Evolutionary conservation across 2,888 invertebrate species (phyloP).

Genomic region (Parthenolecanium corni): DNA sequence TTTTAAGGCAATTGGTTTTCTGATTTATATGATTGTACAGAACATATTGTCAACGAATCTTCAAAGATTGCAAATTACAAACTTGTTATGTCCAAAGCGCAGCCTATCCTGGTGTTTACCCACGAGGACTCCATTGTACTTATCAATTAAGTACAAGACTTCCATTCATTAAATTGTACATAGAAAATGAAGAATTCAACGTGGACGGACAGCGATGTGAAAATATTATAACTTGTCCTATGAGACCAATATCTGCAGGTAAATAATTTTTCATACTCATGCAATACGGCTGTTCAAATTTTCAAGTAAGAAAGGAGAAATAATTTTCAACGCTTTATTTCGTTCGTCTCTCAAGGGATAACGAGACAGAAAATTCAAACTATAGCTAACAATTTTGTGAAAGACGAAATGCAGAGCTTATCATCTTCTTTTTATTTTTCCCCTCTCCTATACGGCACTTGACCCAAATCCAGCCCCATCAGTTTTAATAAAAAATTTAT

Average conservation of each 20-base stretch:
- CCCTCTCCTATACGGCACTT: too few relatives aligned
- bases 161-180: conserved; percentile 62
- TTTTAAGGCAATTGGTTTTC: background rate
- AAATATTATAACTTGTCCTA: conserved; percentile 89
- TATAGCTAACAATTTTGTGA: too few relatives aligned
- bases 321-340: too few relatives aligned
- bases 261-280: conserved; percentile 32
- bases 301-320: background rate
- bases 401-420: too few relatives aligned
- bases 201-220: conserved; percentile 88
- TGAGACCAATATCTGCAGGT: conserved; percentile 79
- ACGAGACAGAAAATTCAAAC: too few relatives aligned
- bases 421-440: too few relatives aligned
- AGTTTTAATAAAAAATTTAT: too few relatives aligned
- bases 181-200: conserved; percentile 87
- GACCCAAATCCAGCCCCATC: too few relatives aligned
- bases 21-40: conserved; percentile 41
- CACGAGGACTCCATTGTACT: conserved; percentile 78
- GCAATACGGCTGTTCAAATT: background rate
- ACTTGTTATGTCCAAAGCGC: conserved; percentile 90
- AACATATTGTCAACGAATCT: conserved; percentile 77
- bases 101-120: conserved; percentile 85
- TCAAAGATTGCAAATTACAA: conserved; percentile 75
- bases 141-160: conserved; percentile 78
- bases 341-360: too few relatives aligned